A percentile compares a stretch with the other conserved stretches of the same genome.
phyloP scores from a whole-genome alignment of 2,888 invertebrate species.

The Ophioninae sp. region DNA sequence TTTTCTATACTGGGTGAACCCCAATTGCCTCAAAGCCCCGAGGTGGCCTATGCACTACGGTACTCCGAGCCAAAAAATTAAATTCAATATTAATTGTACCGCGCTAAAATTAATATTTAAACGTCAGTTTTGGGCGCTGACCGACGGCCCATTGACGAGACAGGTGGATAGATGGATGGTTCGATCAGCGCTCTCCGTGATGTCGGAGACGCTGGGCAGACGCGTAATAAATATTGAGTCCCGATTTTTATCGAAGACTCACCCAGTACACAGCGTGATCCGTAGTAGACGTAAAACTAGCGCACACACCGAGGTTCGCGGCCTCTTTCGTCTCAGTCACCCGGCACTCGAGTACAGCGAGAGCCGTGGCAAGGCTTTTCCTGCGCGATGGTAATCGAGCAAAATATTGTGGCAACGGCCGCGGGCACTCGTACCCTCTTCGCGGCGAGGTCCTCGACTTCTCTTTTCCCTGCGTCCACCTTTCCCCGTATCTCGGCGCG shows the following conservation, averaged over 20 bases:
- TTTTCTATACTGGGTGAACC: slow-evolving; percentile 43
- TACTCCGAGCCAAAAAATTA: neutral
- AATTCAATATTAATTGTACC: too few species aligned
- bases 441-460: slow-evolving; percentile 75
- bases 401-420: slow-evolving; percentile 79
- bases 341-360: slow-evolving; percentile 57
- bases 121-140: neutral
- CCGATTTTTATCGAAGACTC: slow-evolving; percentile 2
- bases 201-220: neutral
- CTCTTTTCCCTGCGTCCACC: slow-evolving; percentile 60
- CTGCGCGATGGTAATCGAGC: slow-evolving; percentile 78
- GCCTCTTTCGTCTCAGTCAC: slow-evolving; percentile 53
- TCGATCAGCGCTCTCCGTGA: neutral
- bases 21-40: neutral
- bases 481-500: slow-evolving; percentile 58
- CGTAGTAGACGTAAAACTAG: slow-evolving; percentile 16
- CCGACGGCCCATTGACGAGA: too few species aligned
- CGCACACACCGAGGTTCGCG: slow-evolving; percentile 30
- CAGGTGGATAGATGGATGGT: neutral
- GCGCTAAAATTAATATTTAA: neutral
- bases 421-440: slow-evolving; percentile 67
- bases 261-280: slow-evolving; percentile 34
- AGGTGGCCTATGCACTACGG: neutral
- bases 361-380: slow-evolving; percentile 69
- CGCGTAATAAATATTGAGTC: neutral